Evolutionary conservation across 2,113 vertebrate genomes (phyloP), one percentile per base, ranked within the genome.

Genomic region (Atractosteus spatula): DNA sequence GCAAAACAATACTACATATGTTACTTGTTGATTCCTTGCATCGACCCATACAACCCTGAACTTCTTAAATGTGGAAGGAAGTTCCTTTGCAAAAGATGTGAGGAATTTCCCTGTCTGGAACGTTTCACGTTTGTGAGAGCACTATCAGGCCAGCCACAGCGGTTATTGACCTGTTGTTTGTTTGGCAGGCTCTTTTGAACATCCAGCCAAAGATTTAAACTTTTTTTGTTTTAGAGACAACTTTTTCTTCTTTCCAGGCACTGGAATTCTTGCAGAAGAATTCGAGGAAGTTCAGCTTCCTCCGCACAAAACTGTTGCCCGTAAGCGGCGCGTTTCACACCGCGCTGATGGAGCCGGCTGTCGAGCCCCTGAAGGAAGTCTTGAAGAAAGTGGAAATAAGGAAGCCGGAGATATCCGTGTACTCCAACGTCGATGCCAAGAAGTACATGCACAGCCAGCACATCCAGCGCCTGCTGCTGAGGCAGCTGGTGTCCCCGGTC

Each of bases 301-400:
- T 66, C 0, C 92, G 93, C 74, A 78, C 92, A 29, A 94, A 84
- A 71, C 79, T 86, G 77, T 83, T 99, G 44, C 92, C 94, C 0
- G 97, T 99, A 3, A 96, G 95, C 2, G 97, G 97, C 0, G 97
- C 90, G 14, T 99, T 99, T 78, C 97, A 99, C 70, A 98, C 95
- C 0, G 77, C 85, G 5, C 91, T 99, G 71, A 99, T 99, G 97
- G 82, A 86, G 77, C 80, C 90, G 0, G 97, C 95, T 0, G 41
- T 84, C 12, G 88, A 94, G 67, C 93, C 95, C 0, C 71, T 99
- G 76, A 76, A 79, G 0, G 88, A 91, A 3, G 92, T 88, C 8
- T 87, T 99, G 4, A 83, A 83, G 55, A 84, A 88, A 0, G 68
- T 97, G 1, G 82, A 89, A 44, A 71, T 99, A 16, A 91, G 89